Percentiles rank a stretch among this genome's conserved stretches.
These are phyloP conservation scores for Leptinotarsa tumamoca DNA, from an alignment of 2,888 invertebrate species.

Conservation along the genomic window DNA sequence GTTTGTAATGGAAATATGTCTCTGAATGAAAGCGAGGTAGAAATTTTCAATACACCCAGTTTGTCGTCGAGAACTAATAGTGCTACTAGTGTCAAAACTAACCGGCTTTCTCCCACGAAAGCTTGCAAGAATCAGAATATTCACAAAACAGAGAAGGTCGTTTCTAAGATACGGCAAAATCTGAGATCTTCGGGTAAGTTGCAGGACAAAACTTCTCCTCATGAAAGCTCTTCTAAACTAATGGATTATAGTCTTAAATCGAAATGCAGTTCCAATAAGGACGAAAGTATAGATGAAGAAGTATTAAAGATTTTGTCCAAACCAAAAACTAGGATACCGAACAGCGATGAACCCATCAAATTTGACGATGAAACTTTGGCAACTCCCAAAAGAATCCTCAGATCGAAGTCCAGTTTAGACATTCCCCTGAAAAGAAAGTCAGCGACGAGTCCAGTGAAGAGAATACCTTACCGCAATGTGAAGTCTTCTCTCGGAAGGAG, in stretches of 20 bases:
- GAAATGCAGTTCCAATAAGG: neutral
- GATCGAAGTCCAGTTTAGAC: constrained; percentile 26
- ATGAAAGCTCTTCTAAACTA: neutral
- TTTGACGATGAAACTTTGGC: constrained; percentile 4
- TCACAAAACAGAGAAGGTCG: neutral
- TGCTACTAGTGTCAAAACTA: constrained; percentile 25
- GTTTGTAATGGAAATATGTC: constrained; percentile 35
- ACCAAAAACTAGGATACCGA: neutral
- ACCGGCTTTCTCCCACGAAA: neutral
- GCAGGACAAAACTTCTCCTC: neutral
- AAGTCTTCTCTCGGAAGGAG: constrained; percentile 3
- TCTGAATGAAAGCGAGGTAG: constrained; percentile 36
- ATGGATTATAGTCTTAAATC: neutral
- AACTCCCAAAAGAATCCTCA: constrained; percentile 22
- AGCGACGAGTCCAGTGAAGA: neutral
- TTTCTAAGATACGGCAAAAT: constrained; percentile 13
- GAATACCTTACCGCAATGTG: neutral
- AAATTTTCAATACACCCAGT: constrained; percentile 34
- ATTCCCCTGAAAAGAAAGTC: neutral
- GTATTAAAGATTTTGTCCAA: neutral
- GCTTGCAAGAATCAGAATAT: neutral
- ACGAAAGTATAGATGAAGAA: constrained; percentile 14
- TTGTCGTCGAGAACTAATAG: neutral
- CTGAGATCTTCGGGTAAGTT: constrained; percentile 21
- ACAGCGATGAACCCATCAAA: too few relatives aligned